phyloP scores from a whole-genome alignment of 2,113 vertebrate genomes.

The Oreochromis aureus region DNA sequence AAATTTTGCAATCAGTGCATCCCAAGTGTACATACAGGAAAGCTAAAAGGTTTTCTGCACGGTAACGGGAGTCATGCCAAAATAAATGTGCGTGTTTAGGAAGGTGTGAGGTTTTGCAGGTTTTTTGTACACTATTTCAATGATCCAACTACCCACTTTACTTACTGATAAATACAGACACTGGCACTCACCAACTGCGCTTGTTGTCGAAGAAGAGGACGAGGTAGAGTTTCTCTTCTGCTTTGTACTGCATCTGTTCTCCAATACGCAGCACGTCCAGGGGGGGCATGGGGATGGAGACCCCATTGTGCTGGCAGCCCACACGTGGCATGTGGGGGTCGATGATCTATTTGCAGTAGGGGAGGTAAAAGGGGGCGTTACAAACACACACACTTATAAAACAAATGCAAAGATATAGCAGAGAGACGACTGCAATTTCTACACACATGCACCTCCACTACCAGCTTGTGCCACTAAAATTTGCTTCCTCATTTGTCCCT shows the following conservation, averaged over 20 bases:
- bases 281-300: constrained; percentile 92
- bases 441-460: not conserved
- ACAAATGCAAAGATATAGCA: not conserved
- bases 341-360: constrained; percentile 78
- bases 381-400: not conserved
- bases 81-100: not conserved
- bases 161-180: not conserved
- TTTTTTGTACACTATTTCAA: not conserved
- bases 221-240: constrained; percentile 90
- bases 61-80: not conserved
- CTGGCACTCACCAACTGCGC: constrained; percentile 88
- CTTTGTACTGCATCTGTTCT: constrained; percentile 97
- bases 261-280: constrained; percentile 91
- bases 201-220: constrained; percentile 98
- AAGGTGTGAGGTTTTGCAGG: not conserved
- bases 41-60: not conserved
- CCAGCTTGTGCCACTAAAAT: not conserved
- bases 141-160: not conserved
- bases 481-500: not conserved
- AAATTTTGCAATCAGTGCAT: not conserved
- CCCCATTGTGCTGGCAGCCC: constrained; percentile 94
- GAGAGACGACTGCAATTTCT: not conserved
- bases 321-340: constrained; percentile 96
- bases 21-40: not conserved
- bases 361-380: not conserved